Conservation (phyloP, 2,797 vertebrate species). For the Podargus strigoides region DNA sequence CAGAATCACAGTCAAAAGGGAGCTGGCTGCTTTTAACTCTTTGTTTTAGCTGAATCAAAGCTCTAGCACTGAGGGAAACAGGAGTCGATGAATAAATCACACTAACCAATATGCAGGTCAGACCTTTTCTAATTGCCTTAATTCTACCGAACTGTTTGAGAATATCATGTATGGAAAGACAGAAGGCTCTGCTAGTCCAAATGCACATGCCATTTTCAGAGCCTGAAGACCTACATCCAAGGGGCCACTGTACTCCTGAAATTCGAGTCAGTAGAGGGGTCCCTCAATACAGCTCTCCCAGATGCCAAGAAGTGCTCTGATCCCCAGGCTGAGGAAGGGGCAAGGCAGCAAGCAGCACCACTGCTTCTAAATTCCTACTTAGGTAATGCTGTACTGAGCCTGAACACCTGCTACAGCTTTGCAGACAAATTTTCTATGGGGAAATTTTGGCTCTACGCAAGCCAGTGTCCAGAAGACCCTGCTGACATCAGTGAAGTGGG, state of each 20-base stretch:
- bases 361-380: neutral
- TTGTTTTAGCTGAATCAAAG: neutral
- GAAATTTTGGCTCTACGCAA: neutral
- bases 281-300: neutral
- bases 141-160: neutral
- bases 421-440: neutral
- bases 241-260: neutral
- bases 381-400: neutral
- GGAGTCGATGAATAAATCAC: neutral
- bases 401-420: neutral
- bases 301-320: neutral
- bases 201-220: neutral
- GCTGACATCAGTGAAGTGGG: neutral
- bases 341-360: neutral
- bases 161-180: neutral
- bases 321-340: neutral
- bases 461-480: neutral
- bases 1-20: neutral
- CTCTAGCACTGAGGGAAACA: neutral
- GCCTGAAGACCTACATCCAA: neutral
- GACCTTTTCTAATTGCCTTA: neutral
- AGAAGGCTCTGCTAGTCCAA: neutral
- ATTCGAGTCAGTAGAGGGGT: rapidly evolving
- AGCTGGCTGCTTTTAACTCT: neutral
- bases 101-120: neutral